These are phyloP conservation scores for Periophthalmus magnuspinnatus DNA, from an alignment of 2,797 vertebrate species.

Conservation along the genomic window DNA sequence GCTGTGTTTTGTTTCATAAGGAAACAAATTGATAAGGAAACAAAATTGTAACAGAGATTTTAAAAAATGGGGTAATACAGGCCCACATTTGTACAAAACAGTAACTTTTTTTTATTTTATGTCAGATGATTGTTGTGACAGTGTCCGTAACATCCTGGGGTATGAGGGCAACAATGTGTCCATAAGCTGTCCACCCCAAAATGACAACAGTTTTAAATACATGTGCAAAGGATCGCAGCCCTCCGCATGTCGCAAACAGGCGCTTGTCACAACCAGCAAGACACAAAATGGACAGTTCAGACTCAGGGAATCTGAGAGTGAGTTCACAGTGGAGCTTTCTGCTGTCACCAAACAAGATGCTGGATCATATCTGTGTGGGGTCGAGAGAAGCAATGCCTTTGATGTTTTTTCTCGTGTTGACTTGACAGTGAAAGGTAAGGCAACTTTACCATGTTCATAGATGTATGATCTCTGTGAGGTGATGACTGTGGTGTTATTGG, in stretches of 20 bases:
- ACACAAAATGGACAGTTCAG: neutral
- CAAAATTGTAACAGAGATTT: too few species aligned
- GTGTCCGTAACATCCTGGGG: neutral
- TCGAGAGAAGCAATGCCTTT: conserved; percentile 6
- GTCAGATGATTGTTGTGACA: conserved; percentile 47
- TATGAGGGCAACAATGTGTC: conserved; percentile 22
- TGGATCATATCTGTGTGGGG: conserved; percentile 55
- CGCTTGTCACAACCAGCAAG: neutral
- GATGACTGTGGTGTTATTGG: neutral
- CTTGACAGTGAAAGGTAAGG: conserved; percentile 41
- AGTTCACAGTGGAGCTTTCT: conserved; percentile 43
- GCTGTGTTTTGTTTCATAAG: too few species aligned
- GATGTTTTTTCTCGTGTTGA: conserved; percentile 44
- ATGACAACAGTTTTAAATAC: conserved; percentile 27
- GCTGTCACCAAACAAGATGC: conserved; percentile 35
- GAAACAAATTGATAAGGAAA: too few species aligned
- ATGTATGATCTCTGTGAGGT: neutral
- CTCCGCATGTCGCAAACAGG: conserved; percentile 27
- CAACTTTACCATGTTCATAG: neutral
- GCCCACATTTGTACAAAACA: neutral
- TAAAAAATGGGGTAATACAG: too few species aligned
- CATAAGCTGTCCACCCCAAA: conserved; percentile 36
- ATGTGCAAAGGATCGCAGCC: conserved; percentile 43
- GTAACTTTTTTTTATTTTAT: neutral
- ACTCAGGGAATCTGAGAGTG: neutral